Percentiles rank a stretch among this genome's conserved stretches.
These are phyloP conservation scores for Bungarus multicinctus DNA, from an alignment of 2,113 vertebrate genomes.

Conservation along the genomic window DNA sequence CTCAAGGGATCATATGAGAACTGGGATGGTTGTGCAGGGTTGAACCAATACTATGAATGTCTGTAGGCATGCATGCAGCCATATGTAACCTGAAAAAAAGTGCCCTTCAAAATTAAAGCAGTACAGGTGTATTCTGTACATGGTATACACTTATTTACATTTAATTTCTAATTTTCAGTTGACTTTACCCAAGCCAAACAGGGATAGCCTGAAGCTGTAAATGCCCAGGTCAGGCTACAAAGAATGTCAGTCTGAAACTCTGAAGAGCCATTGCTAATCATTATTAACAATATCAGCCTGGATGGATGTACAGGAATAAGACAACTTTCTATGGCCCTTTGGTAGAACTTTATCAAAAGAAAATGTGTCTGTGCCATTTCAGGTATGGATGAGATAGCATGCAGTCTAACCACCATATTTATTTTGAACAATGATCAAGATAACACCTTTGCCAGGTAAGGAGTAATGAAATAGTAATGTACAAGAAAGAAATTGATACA, in stretches of 20 bases:
- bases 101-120: no score
- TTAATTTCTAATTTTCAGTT: no score
- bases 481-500: background rate
- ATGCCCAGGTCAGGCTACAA: no score
- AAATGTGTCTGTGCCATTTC: background rate
- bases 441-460: background rate
- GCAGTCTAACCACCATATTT: background rate
- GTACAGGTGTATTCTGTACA: no score
- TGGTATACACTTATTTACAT: no score
- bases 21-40: no score
- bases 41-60: no score
- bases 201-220: no score
- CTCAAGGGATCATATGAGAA: no score
- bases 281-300: background rate
- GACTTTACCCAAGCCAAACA: no score
- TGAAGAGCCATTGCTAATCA: background rate
- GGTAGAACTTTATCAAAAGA: background rate
- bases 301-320: background rate
- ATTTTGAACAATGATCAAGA: background rate
- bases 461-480: background rate
- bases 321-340: background rate
- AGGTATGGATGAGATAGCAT: background rate
- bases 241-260: background rate
- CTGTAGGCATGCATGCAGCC: no score
- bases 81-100: no score